Evolutionary conservation across 92 coral and sea anemone species (phyloP), one percentile per base, ranked within the genome.

Genomic region (Diadumene lineata): DNA sequence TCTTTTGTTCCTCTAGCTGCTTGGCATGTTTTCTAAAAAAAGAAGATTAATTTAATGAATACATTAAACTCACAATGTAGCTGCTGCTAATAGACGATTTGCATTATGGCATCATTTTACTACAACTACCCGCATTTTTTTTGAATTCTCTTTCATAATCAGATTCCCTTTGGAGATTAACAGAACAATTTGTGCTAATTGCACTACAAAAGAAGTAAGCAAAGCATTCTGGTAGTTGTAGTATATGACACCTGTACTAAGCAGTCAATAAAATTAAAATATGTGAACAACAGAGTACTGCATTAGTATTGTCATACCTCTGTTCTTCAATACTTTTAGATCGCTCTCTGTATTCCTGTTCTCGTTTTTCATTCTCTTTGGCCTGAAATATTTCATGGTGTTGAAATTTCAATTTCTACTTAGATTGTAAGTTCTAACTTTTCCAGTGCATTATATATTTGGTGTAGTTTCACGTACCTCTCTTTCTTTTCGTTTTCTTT

Each of bases 271-370:
- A 27, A 11, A 18, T 55, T n/a, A n/a, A n/a, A 56, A 34, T 16
- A 53, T 34, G 2, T 17, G 21, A 23, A 31, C n/a, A n/a, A n/a
- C n/a, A n/a, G n/a, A n/a, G n/a, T n/a, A n/a, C n/a, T n/a, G n/a
- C n/a, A n/a, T 18, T 0, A 50, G 31, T 11, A 15, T 3, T 34
- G n/a, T n/a, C n/a, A n/a, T 70, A 90, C 98, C 78, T 89, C 63
- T 92, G 89, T 66, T 89, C 96, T 26, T 94, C 97, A 70, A 94
- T 94, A 43, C 96, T 92, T 64, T 80, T 77, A 44, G 98, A 83
- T 50, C 98, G 84, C 48, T 77, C 98, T 79, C 96, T 84, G 31
- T 78, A 86, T 30, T 70, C 62, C 27, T 70, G 82, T 1, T 94
- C 98, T 82, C 98, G 79, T 58, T 27, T 31, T 23, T 87, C 83